These are phyloP conservation scores for Caranx ignobilis DNA, from an alignment of 2,113 vertebrate genomes.

Conservation along the genomic window DNA sequence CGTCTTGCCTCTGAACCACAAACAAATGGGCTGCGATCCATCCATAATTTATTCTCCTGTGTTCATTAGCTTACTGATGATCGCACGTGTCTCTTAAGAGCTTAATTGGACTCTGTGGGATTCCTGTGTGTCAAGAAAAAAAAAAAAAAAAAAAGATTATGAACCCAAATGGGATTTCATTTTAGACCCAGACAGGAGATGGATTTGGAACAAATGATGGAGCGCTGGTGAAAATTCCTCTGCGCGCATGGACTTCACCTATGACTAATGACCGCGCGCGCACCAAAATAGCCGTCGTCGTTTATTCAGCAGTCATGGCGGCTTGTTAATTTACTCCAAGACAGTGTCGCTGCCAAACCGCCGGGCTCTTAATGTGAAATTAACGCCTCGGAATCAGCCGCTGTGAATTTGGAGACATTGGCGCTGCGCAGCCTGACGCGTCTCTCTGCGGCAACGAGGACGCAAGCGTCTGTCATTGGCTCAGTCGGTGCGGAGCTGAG, in stretches of 20 bases:
- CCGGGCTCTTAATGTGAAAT: not conserved
- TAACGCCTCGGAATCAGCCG: not conserved
- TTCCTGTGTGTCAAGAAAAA: too few species aligned
- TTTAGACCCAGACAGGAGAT: not conserved
- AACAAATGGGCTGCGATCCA: too few species aligned
- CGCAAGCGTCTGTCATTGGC: conserved; percentile 38
- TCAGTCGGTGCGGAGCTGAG: conserved; percentile 23
- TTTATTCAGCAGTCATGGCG: not conserved
- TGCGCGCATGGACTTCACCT: too few species aligned
- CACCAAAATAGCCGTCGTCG: not conserved
- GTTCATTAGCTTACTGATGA: not conserved
- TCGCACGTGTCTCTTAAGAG: not conserved
- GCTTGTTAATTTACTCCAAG: not conserved
- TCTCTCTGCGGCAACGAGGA: conserved; percentile 48
- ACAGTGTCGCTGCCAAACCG: not conserved
- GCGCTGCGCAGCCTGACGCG: conserved; percentile 32
- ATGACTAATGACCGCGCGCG: not conserved
- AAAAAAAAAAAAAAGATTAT: not conserved
- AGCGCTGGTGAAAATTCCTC: not conserved
- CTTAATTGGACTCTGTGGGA: not conserved
- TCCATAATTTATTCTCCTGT: not conserved
- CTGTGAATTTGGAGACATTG: conserved; percentile 9
- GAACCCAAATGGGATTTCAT: not conserved
- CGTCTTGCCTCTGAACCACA: too few species aligned
- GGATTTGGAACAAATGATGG: not conserved